Percentiles rank a stretch among this genome's conserved stretches.
These are phyloP conservation scores for Lophotis ruficrista DNA, from an alignment of 2,113 vertebrate genomes.

Conservation along the genomic window DNA sequence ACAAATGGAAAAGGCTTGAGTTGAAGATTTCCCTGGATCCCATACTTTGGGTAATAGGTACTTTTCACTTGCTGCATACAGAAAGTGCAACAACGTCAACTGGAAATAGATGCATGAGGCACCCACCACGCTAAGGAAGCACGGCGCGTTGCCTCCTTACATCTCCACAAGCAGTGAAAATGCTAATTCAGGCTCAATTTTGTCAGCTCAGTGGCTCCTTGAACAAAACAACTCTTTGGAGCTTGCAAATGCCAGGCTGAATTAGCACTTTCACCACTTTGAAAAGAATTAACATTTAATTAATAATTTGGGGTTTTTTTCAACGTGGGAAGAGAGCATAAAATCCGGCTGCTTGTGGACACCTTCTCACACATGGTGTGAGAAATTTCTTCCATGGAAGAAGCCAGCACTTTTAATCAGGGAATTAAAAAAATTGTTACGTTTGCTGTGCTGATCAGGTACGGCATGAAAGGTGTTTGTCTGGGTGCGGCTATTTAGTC, in stretches of 20 bases:
- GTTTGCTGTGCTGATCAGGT: neutral
- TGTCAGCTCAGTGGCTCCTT: neutral
- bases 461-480: accelerated
- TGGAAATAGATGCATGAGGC: neutral
- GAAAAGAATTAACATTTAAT: neutral
- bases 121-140: neutral
- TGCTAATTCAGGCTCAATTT: neutral
- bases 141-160: neutral
- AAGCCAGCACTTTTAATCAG: neutral
- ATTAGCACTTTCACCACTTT: neutral
- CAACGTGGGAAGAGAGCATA: accelerated
- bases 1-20: neutral
- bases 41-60: neutral
- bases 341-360: neutral
- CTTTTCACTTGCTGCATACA: neutral
- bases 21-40: neutral
- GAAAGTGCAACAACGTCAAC: neutral
- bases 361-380: accelerated
- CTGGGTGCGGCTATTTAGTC: neutral
- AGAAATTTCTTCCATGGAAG: neutral
- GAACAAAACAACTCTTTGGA: neutral
- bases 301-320: neutral
- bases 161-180: neutral
- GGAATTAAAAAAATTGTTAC: neutral
- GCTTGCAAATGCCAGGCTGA: neutral